Percentiles rank a stretch among this genome's conserved stretches.
These are phyloP conservation scores for Coelogynopora nodosa DNA, from an alignment of 2,888 invertebrate genomes.

Conservation along the genomic window DNA sequence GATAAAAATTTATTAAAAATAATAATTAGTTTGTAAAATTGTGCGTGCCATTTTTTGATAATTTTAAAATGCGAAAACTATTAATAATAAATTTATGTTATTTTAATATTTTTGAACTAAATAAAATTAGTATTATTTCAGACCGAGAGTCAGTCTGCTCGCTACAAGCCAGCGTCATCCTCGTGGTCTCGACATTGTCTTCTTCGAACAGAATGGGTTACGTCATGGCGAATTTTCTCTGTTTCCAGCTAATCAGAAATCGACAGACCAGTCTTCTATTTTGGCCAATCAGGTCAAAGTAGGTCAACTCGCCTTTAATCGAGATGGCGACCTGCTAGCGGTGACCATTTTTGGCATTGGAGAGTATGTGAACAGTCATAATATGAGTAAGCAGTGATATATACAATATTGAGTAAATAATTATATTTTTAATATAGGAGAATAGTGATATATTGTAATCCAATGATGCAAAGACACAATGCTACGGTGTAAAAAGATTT, in stretches of 20 bases:
- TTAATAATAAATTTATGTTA: no score
- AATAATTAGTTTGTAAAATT: no score
- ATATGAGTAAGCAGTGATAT: not conserved
- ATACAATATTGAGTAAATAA: no score
- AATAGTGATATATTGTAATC: no score
- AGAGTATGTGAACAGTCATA: not conserved
- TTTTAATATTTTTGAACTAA: no score
- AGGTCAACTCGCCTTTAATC: not conserved
- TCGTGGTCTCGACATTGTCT: constrained; percentile 70
- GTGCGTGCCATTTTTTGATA: no score
- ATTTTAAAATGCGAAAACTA: no score
- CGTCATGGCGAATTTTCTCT: constrained; percentile 75
- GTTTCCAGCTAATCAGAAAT: not conserved
- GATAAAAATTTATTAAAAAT: no score
- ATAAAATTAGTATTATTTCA: no score
- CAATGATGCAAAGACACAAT: no score
- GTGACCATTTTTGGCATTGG: not conserved
- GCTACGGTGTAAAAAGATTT: not conserved
- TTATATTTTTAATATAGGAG: no score
- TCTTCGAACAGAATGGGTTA: constrained; percentile 87
- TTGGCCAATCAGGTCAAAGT: not conserved
- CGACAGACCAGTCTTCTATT: not conserved
- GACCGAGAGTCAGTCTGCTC: constrained; percentile 76
- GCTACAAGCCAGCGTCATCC: constrained; percentile 65
- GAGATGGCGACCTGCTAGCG: not conserved